phyloP scores from a whole-genome alignment of 2,888 invertebrate genomes.

The Venustoraphidia nigricollis region DNA sequence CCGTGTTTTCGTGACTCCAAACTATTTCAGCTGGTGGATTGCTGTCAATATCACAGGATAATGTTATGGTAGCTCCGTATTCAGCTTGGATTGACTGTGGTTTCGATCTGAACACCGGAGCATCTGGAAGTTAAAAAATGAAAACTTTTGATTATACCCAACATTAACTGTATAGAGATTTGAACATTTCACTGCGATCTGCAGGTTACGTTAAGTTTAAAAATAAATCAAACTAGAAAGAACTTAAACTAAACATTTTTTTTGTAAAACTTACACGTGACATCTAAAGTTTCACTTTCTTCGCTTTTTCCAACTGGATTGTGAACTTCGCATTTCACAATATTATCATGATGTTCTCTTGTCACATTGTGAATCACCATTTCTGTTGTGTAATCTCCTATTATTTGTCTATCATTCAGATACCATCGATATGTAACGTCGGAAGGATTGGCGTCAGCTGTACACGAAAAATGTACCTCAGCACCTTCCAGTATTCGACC shows the following conservation, averaged over 20 bases:
- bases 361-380: constrained; percentile 69
- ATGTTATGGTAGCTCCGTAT: constrained; percentile 58
- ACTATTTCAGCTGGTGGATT: constrained; percentile 79
- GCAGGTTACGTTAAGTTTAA: neutral
- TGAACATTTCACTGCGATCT: too few species aligned
- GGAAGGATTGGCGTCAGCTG: constrained; percentile 83
- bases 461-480: constrained; percentile 70
- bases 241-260: neutral
- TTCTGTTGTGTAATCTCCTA: constrained; percentile 70
- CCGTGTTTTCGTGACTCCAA: constrained; percentile 75
- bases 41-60: constrained; percentile 80
- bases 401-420: constrained; percentile 65
- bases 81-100: constrained; percentile 74
- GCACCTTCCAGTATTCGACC: constrained; percentile 65
- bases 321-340: constrained; percentile 79
- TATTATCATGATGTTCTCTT: constrained; percentile 68
- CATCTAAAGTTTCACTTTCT: constrained; percentile 71
- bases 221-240: neutral
- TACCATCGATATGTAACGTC: constrained; percentile 77
- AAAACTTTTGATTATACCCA: neutral
- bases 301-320: constrained; percentile 85
- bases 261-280: constrained; percentile 83
- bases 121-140: constrained; percentile 39
- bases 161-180: too few species aligned
- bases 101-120: constrained; percentile 60